Evolutionary conservation across 64 coral and sea anemone genomes (phyloP).

Genomic region (Stichodactyla mertensii): DNA sequence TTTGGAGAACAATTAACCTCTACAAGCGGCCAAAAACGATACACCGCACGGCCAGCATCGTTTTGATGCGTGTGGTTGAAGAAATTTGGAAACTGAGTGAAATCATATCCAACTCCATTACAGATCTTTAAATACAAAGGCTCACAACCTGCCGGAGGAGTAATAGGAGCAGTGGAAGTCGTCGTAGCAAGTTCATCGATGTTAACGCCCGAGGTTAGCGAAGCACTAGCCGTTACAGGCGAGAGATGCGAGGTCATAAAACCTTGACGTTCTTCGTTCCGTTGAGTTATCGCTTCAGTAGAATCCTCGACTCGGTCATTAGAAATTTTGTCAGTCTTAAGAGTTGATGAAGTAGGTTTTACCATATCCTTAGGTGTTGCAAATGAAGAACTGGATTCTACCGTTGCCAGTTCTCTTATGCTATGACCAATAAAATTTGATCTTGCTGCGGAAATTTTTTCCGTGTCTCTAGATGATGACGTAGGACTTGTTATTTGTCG

Average conservation of each 20-base stretch:
- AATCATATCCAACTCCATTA: conserved; percentile 35
- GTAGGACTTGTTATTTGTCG: too few relatives aligned
- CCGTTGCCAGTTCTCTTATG: not conserved
- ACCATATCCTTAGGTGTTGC: not conserved
- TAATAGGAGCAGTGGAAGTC: not conserved
- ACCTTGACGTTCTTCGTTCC: not conserved
- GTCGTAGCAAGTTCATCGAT: too few relatives aligned
- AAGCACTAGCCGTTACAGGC: too few relatives aligned
- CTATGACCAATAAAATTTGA: too few relatives aligned
- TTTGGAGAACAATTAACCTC: conserved; percentile 37
- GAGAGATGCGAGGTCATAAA: not conserved
- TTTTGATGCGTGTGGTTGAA: conserved; percentile 18
- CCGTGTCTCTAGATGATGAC: too few relatives aligned
- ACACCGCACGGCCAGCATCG: conserved; percentile 21
- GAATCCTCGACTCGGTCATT: not conserved
- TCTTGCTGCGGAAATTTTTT: too few relatives aligned
- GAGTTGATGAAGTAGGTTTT: not conserved
- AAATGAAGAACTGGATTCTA: not conserved
- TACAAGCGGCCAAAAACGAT: conserved; percentile 24
- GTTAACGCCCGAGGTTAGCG: too few relatives aligned
- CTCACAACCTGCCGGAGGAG: not conserved
- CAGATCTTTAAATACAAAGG: not conserved
- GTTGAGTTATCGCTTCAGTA: not conserved
- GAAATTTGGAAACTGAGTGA: conserved; percentile 33
- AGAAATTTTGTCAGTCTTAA: not conserved